These are phyloP conservation scores for Lutjanus erythropterus DNA, from an alignment of 2,113 vertebrate species.

Conservation along the genomic window DNA sequence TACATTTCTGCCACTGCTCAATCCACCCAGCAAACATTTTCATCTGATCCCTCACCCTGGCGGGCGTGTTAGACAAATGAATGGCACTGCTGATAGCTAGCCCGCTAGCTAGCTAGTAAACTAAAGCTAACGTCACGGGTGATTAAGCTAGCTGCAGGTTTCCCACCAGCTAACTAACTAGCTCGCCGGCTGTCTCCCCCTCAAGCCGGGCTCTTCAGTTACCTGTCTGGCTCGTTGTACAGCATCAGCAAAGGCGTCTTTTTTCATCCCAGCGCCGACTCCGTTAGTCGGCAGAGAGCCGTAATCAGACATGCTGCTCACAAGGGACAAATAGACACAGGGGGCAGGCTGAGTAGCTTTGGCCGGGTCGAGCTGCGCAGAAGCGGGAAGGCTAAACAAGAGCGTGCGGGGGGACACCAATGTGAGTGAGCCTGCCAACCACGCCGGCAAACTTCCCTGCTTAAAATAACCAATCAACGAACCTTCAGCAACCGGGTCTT, in stretches of 20 bases:
- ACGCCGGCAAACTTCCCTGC: conserved; percentile 71
- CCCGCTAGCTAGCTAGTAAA: conserved; percentile 35
- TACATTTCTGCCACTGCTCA: not conserved
- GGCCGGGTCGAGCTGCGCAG: conserved; percentile 81
- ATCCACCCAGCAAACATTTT: not conserved
- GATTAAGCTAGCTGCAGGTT: conserved; percentile 54
- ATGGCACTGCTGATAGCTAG: conserved; percentile 21
- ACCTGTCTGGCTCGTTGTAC: conserved; percentile 94
- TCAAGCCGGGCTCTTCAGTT: not conserved
- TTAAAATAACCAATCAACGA: conserved; percentile 75
- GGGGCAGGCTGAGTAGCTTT: conserved; percentile 58
- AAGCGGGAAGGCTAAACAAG: conserved; percentile 84
- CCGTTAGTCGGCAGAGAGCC: conserved; percentile 83
- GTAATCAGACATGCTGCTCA: conserved; percentile 87
- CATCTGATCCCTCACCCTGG: not conserved
- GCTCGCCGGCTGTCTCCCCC: not conserved
- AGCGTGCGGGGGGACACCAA: conserved; percentile 57
- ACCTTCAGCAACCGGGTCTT: conserved; percentile 13
- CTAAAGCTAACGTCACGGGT: conserved; percentile 48
- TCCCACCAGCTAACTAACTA: conserved; percentile 52
- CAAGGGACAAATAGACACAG: conserved; percentile 44
- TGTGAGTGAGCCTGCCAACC: conserved; percentile 39
- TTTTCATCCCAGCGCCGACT: conserved; percentile 86
- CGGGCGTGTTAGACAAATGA: conserved; percentile 26
- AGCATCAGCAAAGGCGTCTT: conserved; percentile 94